These are phyloP conservation scores for Ceratina calcarata DNA, from an alignment of 1,140 invertebrate species.

Conservation along the genomic window DNA sequence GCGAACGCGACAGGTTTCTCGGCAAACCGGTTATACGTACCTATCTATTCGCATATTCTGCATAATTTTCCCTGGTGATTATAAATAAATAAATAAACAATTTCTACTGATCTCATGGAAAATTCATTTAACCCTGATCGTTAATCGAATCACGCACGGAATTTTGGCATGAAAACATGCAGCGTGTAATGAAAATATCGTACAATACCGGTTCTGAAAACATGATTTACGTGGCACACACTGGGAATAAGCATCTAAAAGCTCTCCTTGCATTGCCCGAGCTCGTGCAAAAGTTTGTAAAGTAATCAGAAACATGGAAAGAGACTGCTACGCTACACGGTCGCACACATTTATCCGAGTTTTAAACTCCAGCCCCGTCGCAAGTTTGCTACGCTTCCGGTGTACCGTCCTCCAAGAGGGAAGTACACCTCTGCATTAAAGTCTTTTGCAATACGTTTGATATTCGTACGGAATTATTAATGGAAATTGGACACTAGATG, in stretches of 20 bases:
- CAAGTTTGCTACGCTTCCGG: constrained; percentile 44
- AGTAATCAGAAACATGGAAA: constrained; percentile 65
- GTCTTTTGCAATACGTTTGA: constrained; percentile 30
- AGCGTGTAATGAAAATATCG: neutral
- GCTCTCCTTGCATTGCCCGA: constrained; percentile 52
- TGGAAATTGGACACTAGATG: neutral
- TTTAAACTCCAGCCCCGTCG: constrained; percentile 57
- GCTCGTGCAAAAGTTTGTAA: constrained; percentile 53
- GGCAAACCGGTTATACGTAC: neutral
- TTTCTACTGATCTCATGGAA: too few relatives aligned
- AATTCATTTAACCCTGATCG: too few relatives aligned
- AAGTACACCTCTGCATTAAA: constrained; percentile 48
- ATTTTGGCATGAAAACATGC: neutral
- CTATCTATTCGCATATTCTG: too few relatives aligned
- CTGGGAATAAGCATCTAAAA: constrained; percentile 54
- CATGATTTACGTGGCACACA: constrained; percentile 39
- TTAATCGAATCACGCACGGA: too few relatives aligned
- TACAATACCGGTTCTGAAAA: constrained; percentile 30
- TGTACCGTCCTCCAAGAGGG: constrained; percentile 42
- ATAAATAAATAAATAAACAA: too few relatives aligned
- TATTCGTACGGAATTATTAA: constrained; percentile 48
- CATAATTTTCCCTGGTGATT: neutral
- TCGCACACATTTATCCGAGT: constrained; percentile 55
- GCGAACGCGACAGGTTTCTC: constrained; percentile 39
- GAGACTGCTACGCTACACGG: constrained; percentile 30